Base-by-base conservation (phyloP, 1,140 invertebrate species). In the Bombus polaris region DNA sequence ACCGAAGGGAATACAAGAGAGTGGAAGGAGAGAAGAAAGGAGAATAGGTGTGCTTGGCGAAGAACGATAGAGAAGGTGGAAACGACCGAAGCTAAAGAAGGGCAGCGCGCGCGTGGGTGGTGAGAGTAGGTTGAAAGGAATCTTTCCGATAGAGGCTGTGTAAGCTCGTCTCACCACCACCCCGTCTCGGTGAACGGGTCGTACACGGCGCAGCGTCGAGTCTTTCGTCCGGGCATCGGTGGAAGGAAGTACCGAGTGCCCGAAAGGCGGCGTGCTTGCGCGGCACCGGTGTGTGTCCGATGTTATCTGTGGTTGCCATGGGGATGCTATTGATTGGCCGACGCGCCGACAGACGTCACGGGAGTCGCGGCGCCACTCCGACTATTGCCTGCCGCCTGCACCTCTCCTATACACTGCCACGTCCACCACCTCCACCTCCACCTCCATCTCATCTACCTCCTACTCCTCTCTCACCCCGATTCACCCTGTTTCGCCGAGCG, bases 281-380 rank as follows among this genome's bases (percentile, higher is more conserved):
- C 90, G 90, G 86, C 88, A 93, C 91, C 57, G 89, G 92, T 93
- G 93, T 93, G 92, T 92, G 92, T 95, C 93, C 94, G 95, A 95
- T 95, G 95, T 95, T 95, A 95, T 95, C 95, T 95, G 95, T 95
- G 94, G 95, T 95, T 95, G 94, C 94, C 94, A 95, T 95, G 94
- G 95, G 93, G 93, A 95, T 95, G 93, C 94, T 95, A 95, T 95
- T 95, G 95, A 95, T 95, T 95, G 94, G 94, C 94, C 94, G 91
- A 94, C 94, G 94, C 94, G 94, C 95, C 95, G 94, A 95, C 94
- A 95, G 95, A 95, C 95, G 94, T 95, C 95, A 95, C 94, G 94
- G 93, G 95, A 93, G 94, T 95, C 94, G 94, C 92, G 94, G 94
- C 94, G 94, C 94, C 94, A 93, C 94, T 95, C 92, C 92, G 93